These are phyloP conservation scores for Molorchus minor DNA, from an alignment of 2,888 invertebrate species.

Conservation along the genomic window DNA sequence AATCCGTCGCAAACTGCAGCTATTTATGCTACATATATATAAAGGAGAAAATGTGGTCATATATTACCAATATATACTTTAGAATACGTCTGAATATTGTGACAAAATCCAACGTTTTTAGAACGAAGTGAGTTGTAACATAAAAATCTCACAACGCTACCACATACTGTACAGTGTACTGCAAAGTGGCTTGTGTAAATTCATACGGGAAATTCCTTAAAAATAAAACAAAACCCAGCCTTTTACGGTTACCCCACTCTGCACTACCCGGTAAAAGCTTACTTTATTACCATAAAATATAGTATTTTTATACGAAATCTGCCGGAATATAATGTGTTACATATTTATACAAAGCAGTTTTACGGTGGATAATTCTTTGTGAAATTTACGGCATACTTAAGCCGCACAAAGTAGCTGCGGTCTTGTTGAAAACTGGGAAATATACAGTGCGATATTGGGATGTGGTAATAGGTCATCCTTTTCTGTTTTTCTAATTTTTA, in stretches of 20 bases:
- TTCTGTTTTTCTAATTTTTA: too few species aligned
- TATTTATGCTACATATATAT: too few species aligned
- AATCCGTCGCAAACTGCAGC: too few species aligned
- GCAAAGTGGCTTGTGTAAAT: not conserved
- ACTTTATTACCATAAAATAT: slow-evolving; percentile 1
- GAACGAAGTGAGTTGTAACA: not conserved
- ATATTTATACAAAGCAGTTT: slow-evolving; percentile 9
- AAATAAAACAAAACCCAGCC: not conserved
- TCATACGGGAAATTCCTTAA: not conserved
- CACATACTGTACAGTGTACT: not conserved
- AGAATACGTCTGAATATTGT: too few species aligned
- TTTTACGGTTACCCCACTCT: slow-evolving; percentile 1
- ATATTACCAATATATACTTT: too few species aligned
- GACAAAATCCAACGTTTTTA: not conserved
- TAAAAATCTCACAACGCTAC: not conserved
- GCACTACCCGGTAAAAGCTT: not conserved
- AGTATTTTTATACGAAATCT: slow-evolving; percentile 5
- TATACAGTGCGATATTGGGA: too few species aligned
- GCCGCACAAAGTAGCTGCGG: slow-evolving; percentile 12
- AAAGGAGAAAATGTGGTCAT: too few species aligned
- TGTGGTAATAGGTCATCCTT: too few species aligned
- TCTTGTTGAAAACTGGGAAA: slow-evolving; percentile 9
- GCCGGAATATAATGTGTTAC: not conserved
- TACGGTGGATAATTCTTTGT: not conserved
- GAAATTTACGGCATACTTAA: slow-evolving; percentile 7